Percentiles rank a stretch among this genome's conserved stretches.
phyloP scores from a whole-genome alignment of 2,113 vertebrate species.

The Pedionomus torquatus region DNA sequence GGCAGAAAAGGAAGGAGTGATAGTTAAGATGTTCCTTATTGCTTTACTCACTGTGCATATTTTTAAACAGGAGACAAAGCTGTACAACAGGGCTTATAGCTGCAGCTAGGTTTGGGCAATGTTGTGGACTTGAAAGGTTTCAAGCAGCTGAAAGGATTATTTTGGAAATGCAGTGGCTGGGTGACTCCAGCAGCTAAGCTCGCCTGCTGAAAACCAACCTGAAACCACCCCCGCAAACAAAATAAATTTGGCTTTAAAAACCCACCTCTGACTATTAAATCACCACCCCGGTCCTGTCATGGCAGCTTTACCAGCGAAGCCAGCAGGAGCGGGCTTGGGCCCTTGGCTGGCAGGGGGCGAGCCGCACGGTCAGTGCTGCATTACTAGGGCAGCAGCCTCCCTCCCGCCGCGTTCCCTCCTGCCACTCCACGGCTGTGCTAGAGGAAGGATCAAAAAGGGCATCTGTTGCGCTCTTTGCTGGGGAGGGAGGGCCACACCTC shows the following conservation, averaged over 20 bases:
- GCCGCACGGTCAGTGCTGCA: accelerated
- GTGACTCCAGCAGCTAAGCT: neutral
- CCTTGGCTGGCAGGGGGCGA: too few relatives aligned
- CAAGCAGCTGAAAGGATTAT: neutral
- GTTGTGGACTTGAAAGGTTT: neutral
- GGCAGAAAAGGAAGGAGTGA: neutral
- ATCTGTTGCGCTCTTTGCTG: accelerated
- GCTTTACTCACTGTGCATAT: neutral
- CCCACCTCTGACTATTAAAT: neutral
- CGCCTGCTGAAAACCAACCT: neutral
- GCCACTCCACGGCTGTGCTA: accelerated
- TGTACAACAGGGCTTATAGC: neutral
- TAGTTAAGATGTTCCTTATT: too few relatives aligned
- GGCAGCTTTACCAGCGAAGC: accelerated
- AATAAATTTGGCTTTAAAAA: neutral
- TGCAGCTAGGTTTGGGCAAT: neutral
- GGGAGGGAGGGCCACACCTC: neutral
- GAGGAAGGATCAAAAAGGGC: accelerated
- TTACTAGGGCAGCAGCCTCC: accelerated
- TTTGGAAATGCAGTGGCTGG: neutral
- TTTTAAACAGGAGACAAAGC: neutral
- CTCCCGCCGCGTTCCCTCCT: neutral
- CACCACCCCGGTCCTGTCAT: accelerated
- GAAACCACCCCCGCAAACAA: neutral
- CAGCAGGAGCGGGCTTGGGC: neutral